Evolutionary conservation across 2,888 invertebrate species (phyloP), one percentile per base, ranked within the genome.

Genomic region (Tenthredo livida): DNA sequence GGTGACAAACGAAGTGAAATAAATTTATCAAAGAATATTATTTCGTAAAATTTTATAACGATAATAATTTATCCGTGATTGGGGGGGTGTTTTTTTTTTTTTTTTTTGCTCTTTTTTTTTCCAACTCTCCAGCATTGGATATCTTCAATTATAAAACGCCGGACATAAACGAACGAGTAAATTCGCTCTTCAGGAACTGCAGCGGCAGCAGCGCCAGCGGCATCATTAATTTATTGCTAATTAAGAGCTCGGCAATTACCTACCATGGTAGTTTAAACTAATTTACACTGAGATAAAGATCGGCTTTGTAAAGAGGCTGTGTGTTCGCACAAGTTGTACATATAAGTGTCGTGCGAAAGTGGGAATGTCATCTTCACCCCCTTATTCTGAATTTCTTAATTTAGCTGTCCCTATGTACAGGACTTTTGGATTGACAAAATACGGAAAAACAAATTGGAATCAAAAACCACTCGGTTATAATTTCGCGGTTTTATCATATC

Each of bases 211-310:
- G n/a, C 12, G 9, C 10, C 10, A 43, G 1, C 70, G 5, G n/a
- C 40, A 17, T 33, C 29, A 12, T 67, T 67, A 73, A 43, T 73
- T 73, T 73, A 73, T 43, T 25, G 73, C 15, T 73, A 40, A 73
- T 73, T 43, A 73, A 73, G 47, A 73, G 43, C 43, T 6, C 21
- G 2, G 40, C 73, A 73, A 21, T 43, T 40, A 29, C 73, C 21
- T 54, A 54, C 54, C 12, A 6, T 17, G 70, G 70, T 72, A 37
- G 70, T 73, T 73, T 12, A 25, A 73, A 73, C 43, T 73, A 73
- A 73, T 73, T 73, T 73, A 25, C 73, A 47, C 43, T 47, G 12
- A 73, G 73, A 73, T 73, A 73, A 73, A 21, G 40, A 73, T 73
- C 73, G 73, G 73, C 43, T 21, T 43, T 25, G 43, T 67, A 33